These are phyloP conservation scores for Leucoraja erinaceus DNA, from an alignment of 2,113 vertebrate species.

Conservation along the genomic window DNA sequence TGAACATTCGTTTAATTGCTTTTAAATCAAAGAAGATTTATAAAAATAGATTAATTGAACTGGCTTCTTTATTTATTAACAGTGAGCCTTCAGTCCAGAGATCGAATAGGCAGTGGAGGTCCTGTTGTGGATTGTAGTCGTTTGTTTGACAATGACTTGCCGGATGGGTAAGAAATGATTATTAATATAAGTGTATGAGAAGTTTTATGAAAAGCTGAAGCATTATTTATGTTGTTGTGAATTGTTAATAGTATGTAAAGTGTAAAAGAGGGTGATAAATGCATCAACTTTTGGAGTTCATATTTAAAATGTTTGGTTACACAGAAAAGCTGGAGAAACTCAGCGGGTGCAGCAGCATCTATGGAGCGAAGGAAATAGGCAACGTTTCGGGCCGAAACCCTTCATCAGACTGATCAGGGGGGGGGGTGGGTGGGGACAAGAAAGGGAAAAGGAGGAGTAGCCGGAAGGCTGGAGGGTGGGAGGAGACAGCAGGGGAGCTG, in stretches of 20 bases:
- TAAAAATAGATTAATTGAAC: slow-evolving; percentile 33
- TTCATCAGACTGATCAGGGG: no score
- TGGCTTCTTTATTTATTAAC: slow-evolving; percentile 50
- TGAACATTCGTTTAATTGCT: slow-evolving; percentile 39
- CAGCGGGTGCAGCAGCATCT: no score
- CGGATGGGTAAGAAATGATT: slow-evolving; percentile 73
- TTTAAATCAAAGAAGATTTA: slow-evolving; percentile 37
- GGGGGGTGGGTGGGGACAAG: no score
- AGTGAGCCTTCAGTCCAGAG: slow-evolving; percentile 94
- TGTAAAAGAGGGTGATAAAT: not conserved
- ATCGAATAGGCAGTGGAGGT: slow-evolving; percentile 85
- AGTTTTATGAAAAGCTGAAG: not conserved
- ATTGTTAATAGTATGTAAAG: not conserved
- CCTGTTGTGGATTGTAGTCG: slow-evolving; percentile 93
- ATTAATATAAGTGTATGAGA: not conserved
- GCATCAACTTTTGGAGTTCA: not conserved
- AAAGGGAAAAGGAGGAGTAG: no score
- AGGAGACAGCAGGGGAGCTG: no score
- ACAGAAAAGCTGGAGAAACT: no score
- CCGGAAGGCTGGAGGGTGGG: no score
- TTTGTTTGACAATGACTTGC: slow-evolving; percentile 88
- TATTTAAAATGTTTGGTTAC: not conserved
- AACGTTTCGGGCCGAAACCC: no score
- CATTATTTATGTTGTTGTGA: not conserved
- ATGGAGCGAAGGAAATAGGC: no score